phyloP scores from a whole-genome alignment of 2,888 invertebrate genomes.

The Theretra japonica region DNA sequence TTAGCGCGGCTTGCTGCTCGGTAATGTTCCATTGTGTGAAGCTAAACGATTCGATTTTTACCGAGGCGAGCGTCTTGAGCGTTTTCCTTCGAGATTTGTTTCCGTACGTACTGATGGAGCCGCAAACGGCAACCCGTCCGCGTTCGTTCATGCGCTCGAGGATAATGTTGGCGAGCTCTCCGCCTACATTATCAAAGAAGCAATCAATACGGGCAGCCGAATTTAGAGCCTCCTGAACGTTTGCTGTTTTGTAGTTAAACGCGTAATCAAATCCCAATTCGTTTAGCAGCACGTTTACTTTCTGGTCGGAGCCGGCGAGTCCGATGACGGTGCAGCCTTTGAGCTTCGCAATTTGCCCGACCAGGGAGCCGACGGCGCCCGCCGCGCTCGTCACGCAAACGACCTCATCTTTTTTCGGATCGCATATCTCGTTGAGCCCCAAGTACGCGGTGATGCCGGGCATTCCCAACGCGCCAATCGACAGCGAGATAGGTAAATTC shows the following conservation, averaged over 20 bases:
- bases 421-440: constrained; percentile 79
- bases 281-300: constrained; percentile 85
- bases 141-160: constrained; percentile 83
- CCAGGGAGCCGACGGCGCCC: constrained; percentile 88
- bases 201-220: constrained; percentile 87
- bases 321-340: constrained; percentile 71
- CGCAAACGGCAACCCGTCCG: constrained; percentile 86
- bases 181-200: constrained; percentile 90
- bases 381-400: constrained; percentile 88
- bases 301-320: constrained; percentile 86
- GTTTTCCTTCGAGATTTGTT: constrained; percentile 32
- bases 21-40: constrained; percentile 57
- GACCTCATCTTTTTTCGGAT: constrained; percentile 86
- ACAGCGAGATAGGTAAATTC: constrained; percentile 76
- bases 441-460: constrained; percentile 77
- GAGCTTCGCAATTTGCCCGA: constrained; percentile 86
- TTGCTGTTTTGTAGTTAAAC: constrained; percentile 87
- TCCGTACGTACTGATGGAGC: constrained; percentile 85
- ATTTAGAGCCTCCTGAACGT: constrained; percentile 71
- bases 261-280: constrained; percentile 86
- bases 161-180: constrained; percentile 81
- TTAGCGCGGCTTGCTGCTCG: constrained; percentile 46
- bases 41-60: constrained; percentile 52
- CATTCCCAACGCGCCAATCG: constrained; percentile 86
- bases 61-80: constrained; percentile 37